Conservation (phyloP, 2,888 invertebrate genomes). For the Dynastes grantii region DNA sequence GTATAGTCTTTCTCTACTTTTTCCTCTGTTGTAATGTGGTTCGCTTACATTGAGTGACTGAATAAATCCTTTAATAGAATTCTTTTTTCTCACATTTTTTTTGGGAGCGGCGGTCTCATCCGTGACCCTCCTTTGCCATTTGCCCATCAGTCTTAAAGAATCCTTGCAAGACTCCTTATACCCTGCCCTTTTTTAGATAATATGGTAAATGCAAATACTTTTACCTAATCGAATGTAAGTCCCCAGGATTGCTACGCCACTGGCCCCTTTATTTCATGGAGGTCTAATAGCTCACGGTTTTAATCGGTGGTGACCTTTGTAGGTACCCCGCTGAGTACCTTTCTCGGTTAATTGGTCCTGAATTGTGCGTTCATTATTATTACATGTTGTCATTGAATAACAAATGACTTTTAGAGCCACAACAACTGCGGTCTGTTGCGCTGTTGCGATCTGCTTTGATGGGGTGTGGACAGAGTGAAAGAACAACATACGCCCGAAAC, state of each 20-base stretch:
- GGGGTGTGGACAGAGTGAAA: conserved; percentile 8
- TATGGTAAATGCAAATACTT: too few relatives aligned
- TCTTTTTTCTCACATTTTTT: too few relatives aligned
- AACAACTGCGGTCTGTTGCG: conserved; percentile 1
- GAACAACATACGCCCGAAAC: background rate
- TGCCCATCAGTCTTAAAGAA: too few relatives aligned
- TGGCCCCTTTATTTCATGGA: conserved; percentile 18
- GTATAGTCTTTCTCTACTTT: too few relatives aligned
- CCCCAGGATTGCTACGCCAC: background rate
- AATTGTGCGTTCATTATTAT: conserved; percentile 38
- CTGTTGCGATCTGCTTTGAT: background rate
- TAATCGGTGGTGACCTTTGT: conserved; percentile 25
- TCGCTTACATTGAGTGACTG: too few relatives aligned
- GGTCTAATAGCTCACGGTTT: conserved; percentile 37
- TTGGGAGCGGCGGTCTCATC: too few relatives aligned
- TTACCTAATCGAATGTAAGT: too few relatives aligned
- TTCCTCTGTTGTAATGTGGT: too few relatives aligned
- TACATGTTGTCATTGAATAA: conserved; percentile 33
- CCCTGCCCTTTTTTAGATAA: too few relatives aligned
- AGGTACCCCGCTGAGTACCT: conserved; percentile 12
- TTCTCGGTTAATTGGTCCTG: conserved; percentile 36
- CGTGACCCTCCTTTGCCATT: too few relatives aligned
- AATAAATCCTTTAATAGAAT: too few relatives aligned
- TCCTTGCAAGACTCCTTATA: too few relatives aligned
- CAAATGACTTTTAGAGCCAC: conserved; percentile 16